Base-by-base conservation (phyloP, 2,113 vertebrate genomes). In the Myotis brandtii region DNA sequence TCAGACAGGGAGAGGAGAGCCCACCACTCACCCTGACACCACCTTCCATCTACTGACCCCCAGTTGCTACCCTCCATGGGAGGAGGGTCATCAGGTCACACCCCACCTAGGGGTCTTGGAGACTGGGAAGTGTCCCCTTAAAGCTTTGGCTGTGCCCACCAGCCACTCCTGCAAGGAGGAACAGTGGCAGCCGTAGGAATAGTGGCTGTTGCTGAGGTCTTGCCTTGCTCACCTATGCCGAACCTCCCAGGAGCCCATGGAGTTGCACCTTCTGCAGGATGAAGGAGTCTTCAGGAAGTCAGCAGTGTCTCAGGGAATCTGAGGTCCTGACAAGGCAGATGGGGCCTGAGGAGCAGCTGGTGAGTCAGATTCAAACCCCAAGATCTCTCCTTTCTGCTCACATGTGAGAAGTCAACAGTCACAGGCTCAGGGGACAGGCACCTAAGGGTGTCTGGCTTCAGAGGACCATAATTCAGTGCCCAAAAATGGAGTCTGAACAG, bases 191-290 rank as follows among this genome's bases (percentile, higher is more conserved):
- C 20, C 1, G 0, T 21, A 37, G 66, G 56, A 46, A 46, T 0
- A 0, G 34, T 21, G 69, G 4, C 54, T 69, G 2, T 40, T 27
- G 64, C 18, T 48, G 9, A 32, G 40, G 17, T 21, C 37, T 13
- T 76, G 59, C 9, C 52, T 30, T 25, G 12, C 40, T 94, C 32
- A 91, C 56, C 34, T 30, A 4, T 37, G 2, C 54, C 11, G 0
- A 0, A 86, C 56, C 52, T 84, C 46, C 46, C 72, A 97, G 97
- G 56, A 69, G 6, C 37, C 86, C 27, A 0, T 96, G 95, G 95
- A 97, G 89, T 5, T 98, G 96, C 72, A 96, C 81, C 62, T 97
- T 96, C 94, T 98, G 97, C 85, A 82, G 46, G 43, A 82, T 92
- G 17, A 23, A 67, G 13, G 76, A 67, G n/a, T 69, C 17, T 43